Percentiles rank a stretch among this genome's conserved stretches.
Evolutionary conservation across 2,797 vertebrate species (phyloP).

Genomic region (Tauraco hartlaubi): DNA sequence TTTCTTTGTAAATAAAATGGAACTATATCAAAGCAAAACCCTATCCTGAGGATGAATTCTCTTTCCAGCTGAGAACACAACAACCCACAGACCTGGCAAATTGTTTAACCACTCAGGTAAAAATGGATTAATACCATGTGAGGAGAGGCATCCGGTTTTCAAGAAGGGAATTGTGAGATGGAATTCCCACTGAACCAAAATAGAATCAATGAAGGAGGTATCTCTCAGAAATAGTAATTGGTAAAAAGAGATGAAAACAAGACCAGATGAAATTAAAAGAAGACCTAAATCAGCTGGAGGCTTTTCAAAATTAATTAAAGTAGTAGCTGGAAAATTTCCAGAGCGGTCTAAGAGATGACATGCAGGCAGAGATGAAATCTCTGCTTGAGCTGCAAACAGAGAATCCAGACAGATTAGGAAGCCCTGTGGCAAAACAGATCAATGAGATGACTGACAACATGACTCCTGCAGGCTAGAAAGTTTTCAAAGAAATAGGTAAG

Average conservation of each 20-base stretch:
- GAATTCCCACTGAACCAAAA: constrained; percentile 57
- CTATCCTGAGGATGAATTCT: constrained; percentile 28
- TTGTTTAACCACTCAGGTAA: constrained; percentile 58
- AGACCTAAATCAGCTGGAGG: constrained; percentile 65
- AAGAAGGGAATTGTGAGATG: background rate
- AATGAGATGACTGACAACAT: constrained; percentile 48
- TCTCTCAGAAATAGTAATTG: constrained; percentile 35
- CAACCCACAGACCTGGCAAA: constrained; percentile 33
- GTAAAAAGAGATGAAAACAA: constrained; percentile 56
- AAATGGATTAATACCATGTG: constrained; percentile 49
- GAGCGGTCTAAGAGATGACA: constrained; percentile 42
- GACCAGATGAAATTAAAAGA: constrained; percentile 62
- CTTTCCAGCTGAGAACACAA: constrained; percentile 53
- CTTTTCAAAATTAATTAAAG: constrained; percentile 70
- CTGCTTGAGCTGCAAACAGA: constrained; percentile 7
- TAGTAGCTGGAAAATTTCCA: constrained; percentile 56
- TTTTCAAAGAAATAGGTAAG: constrained; percentile 42
- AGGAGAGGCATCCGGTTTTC: constrained; percentile 2
- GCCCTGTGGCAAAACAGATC: constrained; percentile 56
- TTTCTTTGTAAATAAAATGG: constrained; percentile 60
- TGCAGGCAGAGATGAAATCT: constrained; percentile 52
- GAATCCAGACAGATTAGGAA: constrained; percentile 57
- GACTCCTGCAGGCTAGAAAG: constrained; percentile 37
- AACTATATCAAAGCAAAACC: constrained; percentile 57
- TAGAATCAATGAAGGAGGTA: constrained; percentile 12